Conservation (phyloP, 2,797 vertebrate genomes). For the Benthosema pterotum region DNA sequence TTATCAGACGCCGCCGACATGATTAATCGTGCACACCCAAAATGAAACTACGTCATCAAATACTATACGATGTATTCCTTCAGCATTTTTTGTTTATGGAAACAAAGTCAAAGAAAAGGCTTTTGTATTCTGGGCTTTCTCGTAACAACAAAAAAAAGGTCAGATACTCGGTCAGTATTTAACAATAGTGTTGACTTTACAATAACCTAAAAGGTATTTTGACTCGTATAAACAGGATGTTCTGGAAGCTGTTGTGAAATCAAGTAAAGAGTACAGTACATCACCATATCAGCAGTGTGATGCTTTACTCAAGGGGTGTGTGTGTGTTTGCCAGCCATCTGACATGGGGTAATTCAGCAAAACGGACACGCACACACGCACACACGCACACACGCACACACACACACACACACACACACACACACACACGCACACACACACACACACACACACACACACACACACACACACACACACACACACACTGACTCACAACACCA, state of each 20-base stretch:
- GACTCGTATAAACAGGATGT: constrained; percentile 66
- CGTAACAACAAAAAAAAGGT: neutral
- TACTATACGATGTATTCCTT: no score
- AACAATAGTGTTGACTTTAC: constrained; percentile 20
- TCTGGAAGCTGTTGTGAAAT: constrained; percentile 64
- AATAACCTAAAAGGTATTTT: no score
- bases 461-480: constrained; percentile 10
- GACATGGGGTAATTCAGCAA: constrained; percentile 57
- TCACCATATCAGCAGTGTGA: constrained; percentile 49
- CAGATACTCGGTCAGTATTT: constrained; percentile 36
- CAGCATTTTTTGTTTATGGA: neutral
- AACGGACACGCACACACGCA: constrained; percentile 45
- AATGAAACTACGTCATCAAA: no score
- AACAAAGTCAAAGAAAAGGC: constrained; percentile 5
- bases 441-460: constrained; percentile 46
- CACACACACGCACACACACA: constrained; percentile 24
- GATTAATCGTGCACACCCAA: no score
- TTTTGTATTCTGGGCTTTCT: neutral
- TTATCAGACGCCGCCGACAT: no score
- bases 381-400: constrained; percentile 8
- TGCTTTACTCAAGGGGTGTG: constrained; percentile 74
- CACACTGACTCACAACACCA: constrained; percentile 30
- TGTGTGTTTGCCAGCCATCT: constrained; percentile 70
- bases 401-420: constrained; percentile 8
- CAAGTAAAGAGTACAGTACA: constrained; percentile 44